These are phyloP conservation scores for Coranthus polyacanthus DNA, from an alignment of 2,797 vertebrate species.

Conservation along the genomic window DNA sequence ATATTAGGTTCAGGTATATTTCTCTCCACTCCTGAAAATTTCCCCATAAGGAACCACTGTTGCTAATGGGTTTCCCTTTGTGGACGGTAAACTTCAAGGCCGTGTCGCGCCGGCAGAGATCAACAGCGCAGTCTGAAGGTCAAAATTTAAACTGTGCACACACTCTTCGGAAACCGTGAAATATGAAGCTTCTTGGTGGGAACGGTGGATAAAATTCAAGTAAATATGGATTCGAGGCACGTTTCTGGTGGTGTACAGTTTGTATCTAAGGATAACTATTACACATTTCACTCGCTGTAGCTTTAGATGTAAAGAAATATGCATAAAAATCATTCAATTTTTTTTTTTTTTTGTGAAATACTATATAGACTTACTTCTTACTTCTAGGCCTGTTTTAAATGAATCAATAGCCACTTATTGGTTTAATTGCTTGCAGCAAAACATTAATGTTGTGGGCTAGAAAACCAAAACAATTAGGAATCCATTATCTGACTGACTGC, in stretches of 20 bases:
- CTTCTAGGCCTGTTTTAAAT: too few relatives aligned
- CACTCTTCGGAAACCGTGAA: neutral
- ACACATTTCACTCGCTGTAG: too few relatives aligned
- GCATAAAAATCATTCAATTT: too few relatives aligned
- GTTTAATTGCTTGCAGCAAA: too few relatives aligned
- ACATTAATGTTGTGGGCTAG: too few relatives aligned
- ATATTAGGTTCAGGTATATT: constrained; percentile 9
- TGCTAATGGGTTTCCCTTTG: constrained; percentile 50
- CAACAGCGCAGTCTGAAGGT: constrained; percentile 44
- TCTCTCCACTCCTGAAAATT: constrained; percentile 37
- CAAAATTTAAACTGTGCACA: constrained; percentile 31
- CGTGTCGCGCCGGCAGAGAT: constrained; percentile 34
- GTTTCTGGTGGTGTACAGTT: neutral
- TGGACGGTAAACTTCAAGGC: constrained; percentile 48
- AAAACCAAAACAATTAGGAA: too few relatives aligned
- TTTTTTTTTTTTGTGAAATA: too few relatives aligned
- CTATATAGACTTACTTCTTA: too few relatives aligned
- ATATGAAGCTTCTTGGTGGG: neutral
- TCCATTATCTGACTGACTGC: too few relatives aligned
- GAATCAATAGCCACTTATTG: too few relatives aligned
- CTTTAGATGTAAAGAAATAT: too few relatives aligned
- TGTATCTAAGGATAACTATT: too few relatives aligned
- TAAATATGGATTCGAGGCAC: neutral
- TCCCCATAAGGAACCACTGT: constrained; percentile 16
- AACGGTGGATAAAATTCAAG: constrained; percentile 1